A percentile compares a stretch with the other conserved stretches of the same genome.
These are phyloP conservation scores for Charadrius vociferus DNA, from an alignment of 2,113 vertebrate species.

Conservation along the genomic window DNA sequence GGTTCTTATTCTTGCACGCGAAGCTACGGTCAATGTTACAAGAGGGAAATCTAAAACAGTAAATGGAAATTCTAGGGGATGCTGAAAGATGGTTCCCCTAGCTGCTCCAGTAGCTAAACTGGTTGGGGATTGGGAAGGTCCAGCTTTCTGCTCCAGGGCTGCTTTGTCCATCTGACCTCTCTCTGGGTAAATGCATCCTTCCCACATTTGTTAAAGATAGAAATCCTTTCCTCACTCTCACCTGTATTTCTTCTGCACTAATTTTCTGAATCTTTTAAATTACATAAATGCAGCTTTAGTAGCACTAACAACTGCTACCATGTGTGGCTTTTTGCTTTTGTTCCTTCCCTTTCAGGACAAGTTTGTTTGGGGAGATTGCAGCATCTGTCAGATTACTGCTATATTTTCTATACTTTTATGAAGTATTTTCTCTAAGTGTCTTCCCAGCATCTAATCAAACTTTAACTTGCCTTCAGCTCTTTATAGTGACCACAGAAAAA, in stretches of 20 bases:
- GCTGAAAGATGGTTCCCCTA: rapidly evolving
- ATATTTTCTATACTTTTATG: background rate
- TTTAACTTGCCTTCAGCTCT: background rate
- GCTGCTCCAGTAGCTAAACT: background rate
- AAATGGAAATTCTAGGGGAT: background rate
- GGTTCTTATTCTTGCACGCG: background rate
- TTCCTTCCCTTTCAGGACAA: background rate
- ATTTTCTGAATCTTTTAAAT: background rate
- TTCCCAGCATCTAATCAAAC: background rate
- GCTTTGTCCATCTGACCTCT: background rate
- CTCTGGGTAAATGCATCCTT: background rate
- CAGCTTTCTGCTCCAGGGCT: background rate
- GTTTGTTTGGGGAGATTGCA: background rate
- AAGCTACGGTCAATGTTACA: background rate
- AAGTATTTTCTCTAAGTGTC: background rate
- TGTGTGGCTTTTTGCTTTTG: background rate
- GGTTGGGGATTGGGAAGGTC: background rate
- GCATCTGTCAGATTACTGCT: background rate
- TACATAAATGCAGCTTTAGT: background rate
- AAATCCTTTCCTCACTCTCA: background rate
- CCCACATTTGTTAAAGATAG: background rate
- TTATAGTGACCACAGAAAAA: background rate
- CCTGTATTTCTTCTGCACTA: background rate
- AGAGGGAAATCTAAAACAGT: background rate
- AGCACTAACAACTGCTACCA: background rate